Percentiles rank a stretch among this genome's conserved stretches.
Evolutionary conservation across 2,797 vertebrate species (phyloP).

Genomic region (Enteromius argenteus): DNA sequence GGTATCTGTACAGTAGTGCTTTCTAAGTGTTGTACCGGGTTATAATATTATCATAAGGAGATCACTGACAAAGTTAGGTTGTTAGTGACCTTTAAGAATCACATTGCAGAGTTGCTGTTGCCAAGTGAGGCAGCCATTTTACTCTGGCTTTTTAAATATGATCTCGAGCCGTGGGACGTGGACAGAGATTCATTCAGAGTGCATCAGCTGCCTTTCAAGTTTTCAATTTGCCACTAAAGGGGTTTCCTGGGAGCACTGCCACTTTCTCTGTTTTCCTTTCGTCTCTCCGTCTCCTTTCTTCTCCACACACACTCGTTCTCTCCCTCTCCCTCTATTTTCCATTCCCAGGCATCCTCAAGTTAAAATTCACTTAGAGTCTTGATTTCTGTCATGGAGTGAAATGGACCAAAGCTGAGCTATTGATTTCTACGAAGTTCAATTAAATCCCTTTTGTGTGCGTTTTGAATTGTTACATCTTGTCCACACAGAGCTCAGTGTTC

Average conservation of each 20-base stretch:
- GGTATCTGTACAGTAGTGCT: background rate
- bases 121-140: conserved; percentile 3
- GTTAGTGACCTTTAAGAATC: conserved; percentile 16
- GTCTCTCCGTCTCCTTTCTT: background rate
- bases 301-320: background rate
- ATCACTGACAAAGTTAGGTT: background rate
- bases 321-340: conserved; percentile 17
- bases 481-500: conserved; percentile 37
- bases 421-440: conserved; percentile 56
- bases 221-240: conserved; percentile 35
- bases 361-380: conserved; percentile 53
- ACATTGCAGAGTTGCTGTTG: background rate
- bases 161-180: background rate
- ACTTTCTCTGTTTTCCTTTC: conserved; percentile 2
- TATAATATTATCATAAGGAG: background rate
- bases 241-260: conserved; percentile 29
- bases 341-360: conserved; percentile 12
- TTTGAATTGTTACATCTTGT: conserved; percentile 51
- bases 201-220: conserved; percentile 26
- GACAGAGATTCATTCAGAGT: conserved; percentile 25
- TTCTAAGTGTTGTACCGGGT: background rate
- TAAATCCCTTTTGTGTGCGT: conserved; percentile 50
- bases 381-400: conserved; percentile 51
- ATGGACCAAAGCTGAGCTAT: conserved; percentile 50
- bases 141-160: conserved; percentile 17